Base-by-base conservation (phyloP, 1,140 invertebrate genomes). In the Neomicropteryx cornuta region DNA sequence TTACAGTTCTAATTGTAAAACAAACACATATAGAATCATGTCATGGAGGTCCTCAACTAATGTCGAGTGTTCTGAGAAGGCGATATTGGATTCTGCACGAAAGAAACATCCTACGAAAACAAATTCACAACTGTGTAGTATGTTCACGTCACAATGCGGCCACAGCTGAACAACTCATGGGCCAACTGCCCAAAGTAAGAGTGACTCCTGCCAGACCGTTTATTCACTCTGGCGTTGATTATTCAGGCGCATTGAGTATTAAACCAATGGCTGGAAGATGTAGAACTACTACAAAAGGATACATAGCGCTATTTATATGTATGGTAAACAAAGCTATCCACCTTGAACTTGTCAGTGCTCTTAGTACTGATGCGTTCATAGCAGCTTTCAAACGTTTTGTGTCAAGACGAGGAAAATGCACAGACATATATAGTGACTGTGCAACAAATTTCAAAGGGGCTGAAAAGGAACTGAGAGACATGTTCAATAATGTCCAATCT, bases 381-480 rank as follows among this genome's bases (percentile, higher is more conserved):
- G 44, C 48, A 13, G 51, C 55, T 1, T 50, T 63, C 14, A 43
- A 32, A 18, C 36, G 56, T 19, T 60, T 63, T 41, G 40, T 52
- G 4, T 19, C 45, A 13, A 38, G 51, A 10, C 30, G 60, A 33
- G 58, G 56, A 2, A 18, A 22, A 13, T 44, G 41, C 13, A 34
- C 31, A 11, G 29, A 44, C 17, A 5, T 48, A 4, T 33, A 40
- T 21, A 56, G 49, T 8, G 60, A 69, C 33, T 54, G 57, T 33
- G 60, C 53, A 0, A 58, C 51, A 14, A 58, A 56, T 19, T 64
- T 65, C 32, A 42, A 52, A 20, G 53, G 50, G n/a, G 52, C 59
- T 3, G 45, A 49, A 13, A 38, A 44, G 13, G 42, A 50, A 19
- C 18, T 58, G 4, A 16, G 28, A 33, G 19, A 42, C 11, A 24